Percentiles rank a stretch among this genome's conserved stretches.
Conservation (phyloP, 2,113 vertebrate species). For the Rhinoderma darwinii region DNA sequence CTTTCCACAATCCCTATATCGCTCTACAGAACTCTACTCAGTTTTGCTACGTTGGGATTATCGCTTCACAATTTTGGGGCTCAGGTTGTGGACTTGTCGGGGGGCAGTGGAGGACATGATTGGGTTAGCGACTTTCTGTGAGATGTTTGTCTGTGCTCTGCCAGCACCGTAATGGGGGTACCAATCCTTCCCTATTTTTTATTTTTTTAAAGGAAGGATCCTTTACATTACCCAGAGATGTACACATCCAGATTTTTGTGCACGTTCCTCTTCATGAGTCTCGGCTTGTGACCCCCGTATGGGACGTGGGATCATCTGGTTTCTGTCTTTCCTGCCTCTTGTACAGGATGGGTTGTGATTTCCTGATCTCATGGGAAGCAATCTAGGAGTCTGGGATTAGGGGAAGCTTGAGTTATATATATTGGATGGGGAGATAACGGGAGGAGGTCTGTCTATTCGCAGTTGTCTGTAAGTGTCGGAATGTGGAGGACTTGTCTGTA, state of each 20-base stretch:
- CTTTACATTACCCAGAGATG: not conserved
- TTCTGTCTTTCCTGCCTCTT: conserved; percentile 43
- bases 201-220: not conserved
- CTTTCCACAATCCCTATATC: too few species aligned
- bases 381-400: not conserved
- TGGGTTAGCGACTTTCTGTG: too few species aligned
- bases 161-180: not conserved
- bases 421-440: not conserved
- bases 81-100: too few species aligned
- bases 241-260: not conserved
- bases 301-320: not conserved
- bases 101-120: too few species aligned
- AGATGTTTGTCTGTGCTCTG: not conserved
- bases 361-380: conserved; percentile 45
- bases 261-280: not conserved
- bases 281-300: not conserved
- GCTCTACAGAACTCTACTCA: too few species aligned
- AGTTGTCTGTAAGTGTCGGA: too few species aligned
- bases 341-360: conserved; percentile 49
- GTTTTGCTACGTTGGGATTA: too few species aligned
- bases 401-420: not conserved
- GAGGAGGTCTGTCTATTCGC: not conserved
- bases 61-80: too few species aligned
- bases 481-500: not conserved
- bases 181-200: not conserved